Base-by-base conservation (phyloP, 2,113 vertebrate species). In the Sphyrna mokarran region DNA sequence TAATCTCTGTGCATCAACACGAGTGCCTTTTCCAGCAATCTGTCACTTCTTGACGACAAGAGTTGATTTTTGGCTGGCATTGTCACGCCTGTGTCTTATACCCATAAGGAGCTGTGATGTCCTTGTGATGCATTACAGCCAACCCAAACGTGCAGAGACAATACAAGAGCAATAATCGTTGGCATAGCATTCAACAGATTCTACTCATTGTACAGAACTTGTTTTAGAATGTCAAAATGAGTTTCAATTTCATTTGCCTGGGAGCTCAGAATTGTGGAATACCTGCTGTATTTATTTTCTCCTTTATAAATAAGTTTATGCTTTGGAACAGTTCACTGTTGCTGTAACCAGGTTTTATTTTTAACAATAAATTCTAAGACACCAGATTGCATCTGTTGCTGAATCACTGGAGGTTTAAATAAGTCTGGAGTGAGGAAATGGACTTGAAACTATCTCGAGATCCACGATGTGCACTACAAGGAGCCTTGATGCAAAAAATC, bases 1-100 rank as follows among this genome's bases (percentile, higher is more conserved):
- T 40, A 37, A 40, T 83, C 80, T 83, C 37, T 8, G 11, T 63
- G n/a, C 61, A 18, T 93, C 29, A 18, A n/a, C 29, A 22, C 16
- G 63, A 93, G 89, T 93, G 89, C 89, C 89, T 93, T 93, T 93
- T 93, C 87, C 87, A 91, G 87, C 87, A 61, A 14, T 91, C 16
- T 13, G 11, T 61, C 54, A 37, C 33, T 37, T 91, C n/a, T 5
- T 0, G 61, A 66, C 89, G 29, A 66, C n/a, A 16, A 93, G 7
- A n/a, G 14, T 61, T n/a, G 16, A 3, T 18, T 33, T 93, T 7
- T 37, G 89, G 33, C 61, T 66, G 14, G 33, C 61, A 93, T 68
- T 2, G 61, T n/a, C n/a, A 43, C 61, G 66, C 33, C 89, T 66
- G 40, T 26, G 87, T 63, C 87, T 33, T 61, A 33, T 61, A 29